Percentiles rank a stretch among this genome's conserved stretches.
Evolutionary conservation across 2,888 invertebrate genomes (phyloP).

Genomic region (Drosophila nr. fundita): DNA sequence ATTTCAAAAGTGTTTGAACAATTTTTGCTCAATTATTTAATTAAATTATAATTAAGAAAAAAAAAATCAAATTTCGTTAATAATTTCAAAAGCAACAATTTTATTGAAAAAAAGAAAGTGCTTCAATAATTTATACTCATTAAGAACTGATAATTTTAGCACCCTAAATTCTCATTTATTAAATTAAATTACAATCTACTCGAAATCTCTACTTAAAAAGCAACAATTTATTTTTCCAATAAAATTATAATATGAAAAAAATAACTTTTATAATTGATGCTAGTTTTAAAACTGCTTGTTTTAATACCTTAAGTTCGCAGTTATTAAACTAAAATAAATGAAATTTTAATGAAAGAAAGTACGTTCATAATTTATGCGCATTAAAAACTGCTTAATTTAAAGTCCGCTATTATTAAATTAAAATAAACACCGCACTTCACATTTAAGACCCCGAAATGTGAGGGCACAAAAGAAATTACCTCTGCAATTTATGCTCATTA

Average conservation of each 20-base stretch:
- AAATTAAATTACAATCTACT: no score
- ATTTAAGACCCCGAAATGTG: background rate
- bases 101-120: background rate
- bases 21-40: no score
- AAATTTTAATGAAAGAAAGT: background rate
- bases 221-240: no score
- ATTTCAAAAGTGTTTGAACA: no score
- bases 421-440: background rate
- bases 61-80: no score
- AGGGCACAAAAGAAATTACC: background rate
- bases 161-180: no score
- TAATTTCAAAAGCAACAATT: no score
- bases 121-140: background rate
- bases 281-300: background rate
- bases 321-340: background rate
- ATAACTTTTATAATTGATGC: background rate
- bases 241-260: no score
- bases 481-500: background rate
- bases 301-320: background rate
- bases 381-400: background rate
- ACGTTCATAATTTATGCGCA: background rate
- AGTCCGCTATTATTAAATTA: background rate
- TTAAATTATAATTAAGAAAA: no score
- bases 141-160: no score
- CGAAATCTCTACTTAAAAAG: no score